Evolutionary conservation across 2,113 vertebrate genomes (phyloP).

Genomic region (Hippocampus zosterae): DNA sequence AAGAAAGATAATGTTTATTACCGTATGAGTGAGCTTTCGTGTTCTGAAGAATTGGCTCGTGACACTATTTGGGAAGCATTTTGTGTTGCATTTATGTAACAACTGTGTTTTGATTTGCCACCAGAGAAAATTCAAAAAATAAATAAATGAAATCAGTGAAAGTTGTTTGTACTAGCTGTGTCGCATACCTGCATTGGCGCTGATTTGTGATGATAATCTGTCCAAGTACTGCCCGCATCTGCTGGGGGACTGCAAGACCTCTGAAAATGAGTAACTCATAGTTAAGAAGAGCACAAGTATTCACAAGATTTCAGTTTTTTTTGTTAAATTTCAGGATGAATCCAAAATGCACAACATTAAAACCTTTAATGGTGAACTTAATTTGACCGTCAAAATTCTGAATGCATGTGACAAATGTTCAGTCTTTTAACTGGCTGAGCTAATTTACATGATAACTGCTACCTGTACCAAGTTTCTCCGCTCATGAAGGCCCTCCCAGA

Average conservation of each 20-base stretch:
- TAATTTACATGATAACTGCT: too few species aligned
- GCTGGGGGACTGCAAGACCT: slow-evolving; percentile 60
- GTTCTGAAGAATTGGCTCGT: neutral
- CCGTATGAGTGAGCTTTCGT: slow-evolving; percentile 6
- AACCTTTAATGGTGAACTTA: neutral
- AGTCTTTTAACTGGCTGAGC: too few species aligned
- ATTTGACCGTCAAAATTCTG: neutral
- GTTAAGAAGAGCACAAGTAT: slow-evolving; percentile 18
- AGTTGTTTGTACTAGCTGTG: neutral
- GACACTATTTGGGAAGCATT: neutral
- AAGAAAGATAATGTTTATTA: slow-evolving; percentile 2
- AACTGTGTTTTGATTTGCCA: neutral
- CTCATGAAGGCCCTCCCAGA: too few species aligned
- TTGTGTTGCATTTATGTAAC: neutral
- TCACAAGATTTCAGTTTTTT: neutral
- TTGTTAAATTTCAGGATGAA: neutral
- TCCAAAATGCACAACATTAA: neutral
- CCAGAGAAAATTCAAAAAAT: neutral
- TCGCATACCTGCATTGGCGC: slow-evolving; percentile 57
- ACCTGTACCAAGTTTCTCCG: too few species aligned
- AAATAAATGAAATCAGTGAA: neutral
- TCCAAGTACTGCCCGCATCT: slow-evolving; percentile 53
- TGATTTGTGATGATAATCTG: slow-evolving; percentile 37
- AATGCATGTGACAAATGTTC: too few species aligned
- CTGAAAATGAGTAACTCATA: slow-evolving; percentile 37